These are phyloP conservation scores for Listronotus oregonensis DNA, from an alignment of 1,140 invertebrate species.

Conservation along the genomic window DNA sequence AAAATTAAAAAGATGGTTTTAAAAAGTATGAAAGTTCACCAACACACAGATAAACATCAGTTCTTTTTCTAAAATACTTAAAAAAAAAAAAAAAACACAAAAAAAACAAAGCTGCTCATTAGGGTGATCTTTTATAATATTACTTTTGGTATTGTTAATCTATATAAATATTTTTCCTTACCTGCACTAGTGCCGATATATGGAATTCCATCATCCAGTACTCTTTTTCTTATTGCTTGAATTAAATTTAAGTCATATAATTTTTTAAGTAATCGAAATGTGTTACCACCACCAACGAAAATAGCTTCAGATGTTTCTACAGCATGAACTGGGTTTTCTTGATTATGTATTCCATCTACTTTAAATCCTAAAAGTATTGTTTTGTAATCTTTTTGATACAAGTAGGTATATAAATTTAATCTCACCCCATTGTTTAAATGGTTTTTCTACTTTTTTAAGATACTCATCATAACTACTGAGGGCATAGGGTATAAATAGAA, in stretches of 20 bases:
- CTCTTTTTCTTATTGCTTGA: slow-evolving; percentile 65
- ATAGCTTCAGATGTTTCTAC: slow-evolving; percentile 70
- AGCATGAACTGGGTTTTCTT: slow-evolving; percentile 60
- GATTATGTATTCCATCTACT: slow-evolving; percentile 69
- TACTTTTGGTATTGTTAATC: too few relatives aligned
- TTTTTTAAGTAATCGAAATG: slow-evolving; percentile 73
- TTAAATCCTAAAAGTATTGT: slow-evolving; percentile 56
- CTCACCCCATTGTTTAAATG: slow-evolving; percentile 67
- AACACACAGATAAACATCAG: too few relatives aligned
- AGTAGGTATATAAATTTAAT: slow-evolving; percentile 12
- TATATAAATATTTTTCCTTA: too few relatives aligned
- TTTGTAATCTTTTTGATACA: slow-evolving; percentile 37
- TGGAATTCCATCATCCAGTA: slow-evolving; percentile 68
- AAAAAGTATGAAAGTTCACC: too few relatives aligned
- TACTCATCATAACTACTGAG: slow-evolving; percentile 70
- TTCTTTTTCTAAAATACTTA: too few relatives aligned
- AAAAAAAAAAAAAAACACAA: too few relatives aligned
- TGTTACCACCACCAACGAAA: slow-evolving; percentile 83
- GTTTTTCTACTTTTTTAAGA: slow-evolving; percentile 64
- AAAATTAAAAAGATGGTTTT: slow-evolving; percentile 13
- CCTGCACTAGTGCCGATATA: slow-evolving; percentile 84
- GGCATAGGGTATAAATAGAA: slow-evolving; percentile 82
- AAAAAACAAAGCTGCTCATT: too few relatives aligned
- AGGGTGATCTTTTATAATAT: too few relatives aligned
- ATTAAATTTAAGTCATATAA: slow-evolving; percentile 73